phyloP scores from a whole-genome alignment of 2,797 vertebrate species.

The Ispidina lecontei region DNA sequence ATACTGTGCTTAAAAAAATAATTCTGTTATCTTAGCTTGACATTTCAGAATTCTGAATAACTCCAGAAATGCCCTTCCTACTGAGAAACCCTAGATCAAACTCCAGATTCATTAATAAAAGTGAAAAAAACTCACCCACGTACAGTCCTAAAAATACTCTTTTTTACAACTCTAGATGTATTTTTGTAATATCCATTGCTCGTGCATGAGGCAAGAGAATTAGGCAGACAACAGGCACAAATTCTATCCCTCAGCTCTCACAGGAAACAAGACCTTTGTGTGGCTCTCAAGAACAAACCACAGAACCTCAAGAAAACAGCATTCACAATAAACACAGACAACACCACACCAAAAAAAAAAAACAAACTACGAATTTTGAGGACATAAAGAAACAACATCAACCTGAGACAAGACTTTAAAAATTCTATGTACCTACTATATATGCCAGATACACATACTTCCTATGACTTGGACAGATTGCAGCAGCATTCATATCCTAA shows the following conservation, averaged over 20 bases:
- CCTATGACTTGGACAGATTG: slow-evolving; percentile 1
- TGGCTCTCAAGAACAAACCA: background rate
- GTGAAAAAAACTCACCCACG: background rate
- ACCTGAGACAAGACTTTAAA: background rate
- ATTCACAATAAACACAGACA: slow-evolving; percentile 29
- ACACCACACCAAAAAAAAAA: background rate
- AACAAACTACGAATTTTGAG: background rate
- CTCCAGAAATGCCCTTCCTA: background rate
- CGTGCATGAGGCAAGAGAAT: background rate
- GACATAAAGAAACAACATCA: slow-evolving; percentile 14
- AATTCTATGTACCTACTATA: slow-evolving; percentile 39
- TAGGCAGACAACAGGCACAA: background rate
- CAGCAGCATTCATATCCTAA: slow-evolving; percentile 32
- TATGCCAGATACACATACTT: slow-evolving; percentile 12
- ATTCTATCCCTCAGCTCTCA: background rate
- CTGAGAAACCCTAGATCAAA: background rate
- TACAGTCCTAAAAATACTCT: background rate
- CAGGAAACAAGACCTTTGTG: background rate
- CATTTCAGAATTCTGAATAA: background rate
- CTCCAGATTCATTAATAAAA: background rate
- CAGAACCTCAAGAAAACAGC: slow-evolving; percentile 18
- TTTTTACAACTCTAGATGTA: background rate
- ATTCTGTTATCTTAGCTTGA: background rate
- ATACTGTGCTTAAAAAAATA: background rate
- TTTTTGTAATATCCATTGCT: background rate